phyloP scores from a whole-genome alignment of 2,888 invertebrate species.

The Icerya purchasi region DNA sequence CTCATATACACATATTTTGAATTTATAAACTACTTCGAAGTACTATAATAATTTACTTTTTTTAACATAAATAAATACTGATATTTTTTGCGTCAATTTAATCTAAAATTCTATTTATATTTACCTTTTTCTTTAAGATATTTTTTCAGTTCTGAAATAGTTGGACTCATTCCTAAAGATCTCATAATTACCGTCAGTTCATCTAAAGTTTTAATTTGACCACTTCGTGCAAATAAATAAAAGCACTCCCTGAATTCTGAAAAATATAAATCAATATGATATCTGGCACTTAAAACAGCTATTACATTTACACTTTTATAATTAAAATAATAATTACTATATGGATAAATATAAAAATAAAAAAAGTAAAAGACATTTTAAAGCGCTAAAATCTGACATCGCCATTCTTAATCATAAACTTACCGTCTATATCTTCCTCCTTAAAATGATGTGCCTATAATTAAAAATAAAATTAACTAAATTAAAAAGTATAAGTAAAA shows the following conservation, averaged over 20 bases:
- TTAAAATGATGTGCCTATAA: constrained; percentile 77
- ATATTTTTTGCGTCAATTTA: no score
- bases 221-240: constrained; percentile 75
- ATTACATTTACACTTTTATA: not conserved
- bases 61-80: no score
- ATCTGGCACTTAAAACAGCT: constrained; percentile 4
- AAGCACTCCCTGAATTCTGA: constrained; percentile 91
- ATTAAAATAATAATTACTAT: not conserved
- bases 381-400: no score
- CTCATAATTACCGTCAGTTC: constrained; percentile 86
- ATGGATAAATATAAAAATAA: not conserved
- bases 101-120: constrained; percentile 19
- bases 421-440: constrained; percentile 88
- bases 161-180: constrained; percentile 81
- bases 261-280: constrained; percentile 20
- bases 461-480: constrained; percentile 19
- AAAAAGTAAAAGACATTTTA: no score
- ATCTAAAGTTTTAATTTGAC: constrained; percentile 68
- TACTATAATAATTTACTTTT: no score
- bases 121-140: constrained; percentile 50
- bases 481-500: no score
- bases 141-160: constrained; percentile 67
- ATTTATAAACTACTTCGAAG: no score
- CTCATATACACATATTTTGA: no score
- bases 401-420: no score